A percentile compares a stretch with the other conserved stretches of the same genome.
Conservation (phyloP, 23 tunicate species). For the Pegea sp. region DNA sequence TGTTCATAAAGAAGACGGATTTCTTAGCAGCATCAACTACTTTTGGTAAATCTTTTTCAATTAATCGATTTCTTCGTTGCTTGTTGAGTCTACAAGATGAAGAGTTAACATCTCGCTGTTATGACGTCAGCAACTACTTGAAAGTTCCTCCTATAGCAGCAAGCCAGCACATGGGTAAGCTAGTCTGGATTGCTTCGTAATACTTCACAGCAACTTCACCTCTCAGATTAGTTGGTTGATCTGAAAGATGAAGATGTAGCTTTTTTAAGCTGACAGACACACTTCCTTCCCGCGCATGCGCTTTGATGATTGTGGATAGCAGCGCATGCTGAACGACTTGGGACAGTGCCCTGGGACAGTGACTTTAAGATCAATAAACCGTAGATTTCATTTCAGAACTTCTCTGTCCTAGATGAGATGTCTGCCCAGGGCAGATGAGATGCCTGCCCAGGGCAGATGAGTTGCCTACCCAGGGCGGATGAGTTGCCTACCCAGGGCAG, state of each 20-base stretch:
- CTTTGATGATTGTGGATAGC: too few relatives aligned
- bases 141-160: constrained; percentile 65
- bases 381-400: too few relatives aligned
- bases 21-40: constrained; percentile 10
- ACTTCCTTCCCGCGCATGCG: too few relatives aligned
- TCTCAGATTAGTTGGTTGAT: constrained; percentile 44
- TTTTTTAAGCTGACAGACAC: neutral
- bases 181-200: constrained; percentile 86
- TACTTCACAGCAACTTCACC: constrained; percentile 89
- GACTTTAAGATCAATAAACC: too few relatives aligned
- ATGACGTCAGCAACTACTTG: constrained; percentile 7
- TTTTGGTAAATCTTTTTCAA: constrained; percentile 9
- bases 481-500: too few relatives aligned
- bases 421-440: too few relatives aligned
- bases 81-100: neutral
- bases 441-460: too few relatives aligned
- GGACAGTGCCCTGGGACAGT: too few relatives aligned
- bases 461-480: too few relatives aligned
- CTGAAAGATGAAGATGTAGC: constrained; percentile 8
- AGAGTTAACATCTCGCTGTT: neutral
- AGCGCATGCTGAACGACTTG: too few relatives aligned
- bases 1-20: constrained; percentile 60
- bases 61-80: constrained; percentile 5
- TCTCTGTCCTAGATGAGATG: too few relatives aligned
- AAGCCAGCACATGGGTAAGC: constrained; percentile 80